Percentiles rank a stretch among this genome's conserved stretches.
These are phyloP conservation scores for Puffinus mauretanicus DNA, from an alignment of 2,113 vertebrate species.

Conservation along the genomic window DNA sequence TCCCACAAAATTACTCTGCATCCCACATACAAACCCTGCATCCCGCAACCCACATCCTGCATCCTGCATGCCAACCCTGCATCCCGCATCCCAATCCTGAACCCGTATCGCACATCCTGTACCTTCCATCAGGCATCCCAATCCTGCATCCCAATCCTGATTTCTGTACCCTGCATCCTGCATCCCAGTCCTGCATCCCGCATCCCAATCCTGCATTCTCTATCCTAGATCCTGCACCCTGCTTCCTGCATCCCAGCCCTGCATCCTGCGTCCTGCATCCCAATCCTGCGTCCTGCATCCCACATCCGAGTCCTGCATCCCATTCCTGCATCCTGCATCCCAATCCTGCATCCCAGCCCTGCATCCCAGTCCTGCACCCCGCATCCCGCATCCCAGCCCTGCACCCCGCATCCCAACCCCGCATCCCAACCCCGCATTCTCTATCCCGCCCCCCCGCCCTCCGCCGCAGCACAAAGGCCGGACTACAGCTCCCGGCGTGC, in stretches of 20 bases:
- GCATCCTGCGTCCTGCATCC: too few species aligned
- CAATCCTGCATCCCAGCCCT: accelerated
- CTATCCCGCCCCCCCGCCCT: too few species aligned
- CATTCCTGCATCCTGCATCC: background rate
- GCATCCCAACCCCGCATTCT: too few species aligned
- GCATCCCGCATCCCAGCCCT: background rate
- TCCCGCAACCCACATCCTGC: background rate
- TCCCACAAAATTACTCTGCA: too few species aligned
- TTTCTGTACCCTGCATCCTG: too few species aligned
- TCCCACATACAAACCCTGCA: background rate
- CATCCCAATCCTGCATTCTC: background rate
- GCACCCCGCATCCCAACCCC: too few species aligned
- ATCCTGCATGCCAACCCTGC: background rate
- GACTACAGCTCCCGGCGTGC: too few species aligned
- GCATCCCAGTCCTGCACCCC: background rate
- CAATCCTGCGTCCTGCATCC: background rate
- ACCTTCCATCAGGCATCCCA: background rate
- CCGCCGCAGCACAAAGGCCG: too few species aligned
- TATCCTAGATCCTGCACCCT: too few species aligned
- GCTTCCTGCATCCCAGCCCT: background rate
- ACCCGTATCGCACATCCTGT: too few species aligned
- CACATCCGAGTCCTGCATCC: too few species aligned
- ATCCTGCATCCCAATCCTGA: too few species aligned
- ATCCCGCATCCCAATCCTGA: background rate
- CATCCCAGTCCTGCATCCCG: background rate